Percentiles rank a stretch among this genome's conserved stretches.
These are phyloP conservation scores for Salticus scenicus DNA, from an alignment of 2,888 invertebrate species.

Conservation along the genomic window DNA sequence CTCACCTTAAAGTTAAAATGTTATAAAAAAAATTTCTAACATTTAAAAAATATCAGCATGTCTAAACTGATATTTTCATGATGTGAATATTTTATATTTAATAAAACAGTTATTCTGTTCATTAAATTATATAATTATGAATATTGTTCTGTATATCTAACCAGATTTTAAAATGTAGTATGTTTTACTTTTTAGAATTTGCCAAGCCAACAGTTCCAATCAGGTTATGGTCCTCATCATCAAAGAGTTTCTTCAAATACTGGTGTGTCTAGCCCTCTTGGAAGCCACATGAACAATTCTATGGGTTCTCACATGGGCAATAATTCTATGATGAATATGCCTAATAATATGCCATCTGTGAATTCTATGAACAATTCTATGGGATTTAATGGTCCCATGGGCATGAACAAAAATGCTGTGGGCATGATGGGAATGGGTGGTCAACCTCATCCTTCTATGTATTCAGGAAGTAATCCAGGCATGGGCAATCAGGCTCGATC, in stretches of 20 bases:
- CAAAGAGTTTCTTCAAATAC: conserved; percentile 76
- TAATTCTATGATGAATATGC: conserved; percentile 69
- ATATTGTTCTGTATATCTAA: too few relatives aligned
- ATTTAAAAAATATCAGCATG: too few relatives aligned
- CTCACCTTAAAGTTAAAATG: too few relatives aligned
- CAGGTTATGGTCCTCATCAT: conserved; percentile 78
- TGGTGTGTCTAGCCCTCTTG: conserved; percentile 57
- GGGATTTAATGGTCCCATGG: conserved; percentile 71
- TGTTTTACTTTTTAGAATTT: conserved; percentile 77
- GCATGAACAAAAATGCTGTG: conserved; percentile 69
- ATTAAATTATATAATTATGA: too few relatives aligned
- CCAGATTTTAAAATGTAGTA: too few relatives aligned
- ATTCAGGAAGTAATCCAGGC: conserved; percentile 57
- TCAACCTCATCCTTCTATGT: conserved; percentile 55
- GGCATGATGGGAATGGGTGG: conserved; percentile 68
- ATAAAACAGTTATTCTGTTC: too few relatives aligned
- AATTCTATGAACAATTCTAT: conserved; percentile 71
- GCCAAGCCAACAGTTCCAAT: conserved; percentile 81
- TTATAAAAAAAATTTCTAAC: too few relatives aligned
- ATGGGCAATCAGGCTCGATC: conserved; percentile 60
- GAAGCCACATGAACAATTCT: conserved; percentile 65
- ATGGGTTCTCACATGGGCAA: conserved; percentile 69
- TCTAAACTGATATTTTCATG: too few relatives aligned
- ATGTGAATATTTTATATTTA: too few relatives aligned
- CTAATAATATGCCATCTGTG: conserved; percentile 70